A percentile compares a stretch with the other conserved stretches of the same genome.
Evolutionary conservation across 2,113 vertebrate species (phyloP).

Genomic region (Platysteira castanea): DNA sequence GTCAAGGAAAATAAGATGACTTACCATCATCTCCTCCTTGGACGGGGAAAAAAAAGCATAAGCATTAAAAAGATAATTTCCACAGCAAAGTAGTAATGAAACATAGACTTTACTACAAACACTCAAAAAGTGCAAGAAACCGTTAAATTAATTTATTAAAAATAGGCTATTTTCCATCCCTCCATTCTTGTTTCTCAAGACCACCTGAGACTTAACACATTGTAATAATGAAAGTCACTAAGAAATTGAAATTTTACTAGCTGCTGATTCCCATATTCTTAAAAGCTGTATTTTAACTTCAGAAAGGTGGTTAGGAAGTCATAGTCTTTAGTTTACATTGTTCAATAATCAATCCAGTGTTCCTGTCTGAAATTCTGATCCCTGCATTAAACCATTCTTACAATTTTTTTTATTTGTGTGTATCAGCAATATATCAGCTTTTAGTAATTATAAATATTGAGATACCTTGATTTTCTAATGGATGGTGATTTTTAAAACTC

Average conservation of each 20-base stretch:
- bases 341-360: background rate
- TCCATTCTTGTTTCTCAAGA: background rate
- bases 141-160: background rate
- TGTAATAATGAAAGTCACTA: background rate
- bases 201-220: background rate
- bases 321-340: background rate
- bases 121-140: background rate
- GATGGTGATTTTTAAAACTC: background rate
- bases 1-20: constrained; percentile 54
- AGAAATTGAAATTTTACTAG: background rate
- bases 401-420: background rate
- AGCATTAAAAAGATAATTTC: background rate
- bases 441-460: background rate
- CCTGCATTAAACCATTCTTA: background rate
- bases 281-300: background rate
- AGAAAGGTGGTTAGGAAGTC: background rate
- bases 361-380: background rate
- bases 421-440: background rate
- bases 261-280: background rate
- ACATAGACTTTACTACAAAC: background rate
- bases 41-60: background rate
- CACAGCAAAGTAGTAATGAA: background rate
- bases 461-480: background rate
- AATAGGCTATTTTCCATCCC: background rate
- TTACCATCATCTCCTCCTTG: constrained; percentile 93